Base-by-base conservation (phyloP, 2,888 invertebrate genomes). In the Protodeltote pygarga region DNA sequence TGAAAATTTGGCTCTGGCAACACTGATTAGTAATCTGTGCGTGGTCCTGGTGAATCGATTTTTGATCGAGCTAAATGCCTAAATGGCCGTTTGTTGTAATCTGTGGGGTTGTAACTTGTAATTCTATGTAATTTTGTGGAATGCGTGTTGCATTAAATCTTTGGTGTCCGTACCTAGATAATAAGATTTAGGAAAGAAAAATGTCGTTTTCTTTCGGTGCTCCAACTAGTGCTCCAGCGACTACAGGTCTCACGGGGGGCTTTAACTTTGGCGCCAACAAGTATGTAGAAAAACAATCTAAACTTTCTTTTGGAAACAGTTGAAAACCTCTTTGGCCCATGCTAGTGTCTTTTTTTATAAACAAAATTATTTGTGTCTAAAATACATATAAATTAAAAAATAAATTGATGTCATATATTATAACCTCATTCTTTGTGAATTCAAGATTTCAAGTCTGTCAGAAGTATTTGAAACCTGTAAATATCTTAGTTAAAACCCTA, bases 141-240 rank as follows among this genome's bases (percentile, higher is more conserved):
- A n/a, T n/a, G n/a, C n/a, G n/a, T n/a, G n/a, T n/a, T n/a, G n/a
- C n/a, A n/a, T n/a, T n/a, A n/a, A n/a, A n/a, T n/a, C n/a, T 33
- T 33, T 1, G n/a, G 9, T 21, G 20, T 33, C 1, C n/a, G 9
- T 14, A 14, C 17, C 6, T 17, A 11, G 17, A 8, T 5, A 8
- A 14, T 37, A 9, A 0, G 10, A 28, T 5, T 11, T 10, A 41
- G 11, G 6, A 15, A 29, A 27, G 42, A 15, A 80, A 61, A 47
- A 90, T 92, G 91, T 86, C 90, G 38, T 91, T 92, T 78, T 84
- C 87, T 3, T 92, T 92, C 53, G 88, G 88, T 23, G 80, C 89
- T 35, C 89, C 92, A 13, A 81, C 91, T n/a, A 91, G 91, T 73
- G 91, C 92, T 32, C 91, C 92, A 14, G 90, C 91, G n/a, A 79